phyloP scores from a whole-genome alignment of 2,888 invertebrate genomes.

The Dryocosmus kuriphilus region DNA sequence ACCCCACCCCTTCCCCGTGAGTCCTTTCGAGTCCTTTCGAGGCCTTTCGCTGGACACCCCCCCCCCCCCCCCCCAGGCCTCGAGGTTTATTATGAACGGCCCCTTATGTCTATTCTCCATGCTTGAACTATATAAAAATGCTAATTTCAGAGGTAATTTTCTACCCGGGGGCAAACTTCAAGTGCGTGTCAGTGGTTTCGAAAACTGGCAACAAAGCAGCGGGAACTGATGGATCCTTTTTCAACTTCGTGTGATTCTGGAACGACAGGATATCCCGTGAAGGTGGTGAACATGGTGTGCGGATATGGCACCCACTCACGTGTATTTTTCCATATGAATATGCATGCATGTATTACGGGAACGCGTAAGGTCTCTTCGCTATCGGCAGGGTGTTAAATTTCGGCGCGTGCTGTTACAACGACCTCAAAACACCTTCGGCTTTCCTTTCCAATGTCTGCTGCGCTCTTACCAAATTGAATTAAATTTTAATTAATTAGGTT shows the following conservation, averaged over 20 bases:
- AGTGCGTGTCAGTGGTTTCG: slow-evolving; percentile 1
- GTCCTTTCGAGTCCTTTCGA: no score
- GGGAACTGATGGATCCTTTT: slow-evolving; percentile 37
- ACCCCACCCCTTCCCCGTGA: no score
- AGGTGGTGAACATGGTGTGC: slow-evolving; percentile 13
- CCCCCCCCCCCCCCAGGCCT: no score
- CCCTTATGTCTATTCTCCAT: no score
- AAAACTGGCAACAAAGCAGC: slow-evolving; percentile 33
- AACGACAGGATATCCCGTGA: slow-evolving; percentile 65
- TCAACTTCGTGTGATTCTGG: slow-evolving; percentile 19
- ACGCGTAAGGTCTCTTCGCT: slow-evolving; percentile 64
- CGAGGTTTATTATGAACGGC: no score
- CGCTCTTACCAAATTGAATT: neutral
- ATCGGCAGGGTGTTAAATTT: slow-evolving; percentile 68
- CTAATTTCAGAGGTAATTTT: neutral
- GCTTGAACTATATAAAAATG: neutral
- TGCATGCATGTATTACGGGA: slow-evolving; percentile 45
- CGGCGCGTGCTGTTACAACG: slow-evolving; percentile 74
- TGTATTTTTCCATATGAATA: slow-evolving; percentile 1
- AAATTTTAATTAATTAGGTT: neutral
- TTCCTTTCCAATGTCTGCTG: neutral
- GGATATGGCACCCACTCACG: slow-evolving; percentile 48
- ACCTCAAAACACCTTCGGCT: slow-evolving; percentile 60
- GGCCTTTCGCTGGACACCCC: no score
- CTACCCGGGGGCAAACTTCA: neutral